These are phyloP conservation scores for Chaenodraco wilsoni DNA, from an alignment of 2,797 vertebrate species.

Conservation along the genomic window DNA sequence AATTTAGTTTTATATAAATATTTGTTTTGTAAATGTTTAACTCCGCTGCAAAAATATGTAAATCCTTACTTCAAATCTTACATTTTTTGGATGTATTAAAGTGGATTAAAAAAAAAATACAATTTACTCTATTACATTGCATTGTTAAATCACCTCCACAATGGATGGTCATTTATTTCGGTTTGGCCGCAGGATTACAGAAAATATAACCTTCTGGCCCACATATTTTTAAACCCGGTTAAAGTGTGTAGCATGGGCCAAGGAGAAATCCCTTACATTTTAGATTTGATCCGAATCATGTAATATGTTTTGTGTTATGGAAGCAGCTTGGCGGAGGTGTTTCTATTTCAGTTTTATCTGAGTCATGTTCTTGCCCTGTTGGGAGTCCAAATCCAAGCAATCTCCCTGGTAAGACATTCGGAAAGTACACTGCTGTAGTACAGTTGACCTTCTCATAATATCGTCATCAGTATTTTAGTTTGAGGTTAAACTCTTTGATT, in stretches of 20 bases:
- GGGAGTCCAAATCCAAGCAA: slow-evolving; percentile 9
- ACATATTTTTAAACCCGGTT: too few relatives aligned
- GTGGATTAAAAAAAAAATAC: not conserved
- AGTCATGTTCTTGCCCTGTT: slow-evolving; percentile 12
- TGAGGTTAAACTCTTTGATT: not conserved
- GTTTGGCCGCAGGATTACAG: too few relatives aligned
- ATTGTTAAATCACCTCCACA: too few relatives aligned
- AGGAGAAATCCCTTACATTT: too few relatives aligned
- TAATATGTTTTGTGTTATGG: too few relatives aligned
- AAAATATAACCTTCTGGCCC: too few relatives aligned
- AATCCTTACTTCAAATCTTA: too few relatives aligned
- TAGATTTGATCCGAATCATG: too few relatives aligned
- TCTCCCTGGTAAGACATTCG: slow-evolving; percentile 23
- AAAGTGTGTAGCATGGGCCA: too few relatives aligned
- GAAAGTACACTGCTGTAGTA: slow-evolving; percentile 27
- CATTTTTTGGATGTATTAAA: not conserved
- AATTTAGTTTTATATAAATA: not conserved
- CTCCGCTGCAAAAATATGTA: not conserved
- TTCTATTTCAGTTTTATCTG: not conserved
- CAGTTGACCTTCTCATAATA: slow-evolving; percentile 45
- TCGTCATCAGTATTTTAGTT: slow-evolving; percentile 32
- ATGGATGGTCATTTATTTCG: too few relatives aligned
- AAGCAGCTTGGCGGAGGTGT: too few relatives aligned
- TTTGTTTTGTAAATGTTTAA: slow-evolving; percentile 14
- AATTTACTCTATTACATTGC: too few relatives aligned